A percentile compares a stretch with the other conserved stretches of the same genome.
Evolutionary conservation across 2,888 invertebrate genomes (phyloP).

Genomic region (Heliconius ethilla): DNA sequence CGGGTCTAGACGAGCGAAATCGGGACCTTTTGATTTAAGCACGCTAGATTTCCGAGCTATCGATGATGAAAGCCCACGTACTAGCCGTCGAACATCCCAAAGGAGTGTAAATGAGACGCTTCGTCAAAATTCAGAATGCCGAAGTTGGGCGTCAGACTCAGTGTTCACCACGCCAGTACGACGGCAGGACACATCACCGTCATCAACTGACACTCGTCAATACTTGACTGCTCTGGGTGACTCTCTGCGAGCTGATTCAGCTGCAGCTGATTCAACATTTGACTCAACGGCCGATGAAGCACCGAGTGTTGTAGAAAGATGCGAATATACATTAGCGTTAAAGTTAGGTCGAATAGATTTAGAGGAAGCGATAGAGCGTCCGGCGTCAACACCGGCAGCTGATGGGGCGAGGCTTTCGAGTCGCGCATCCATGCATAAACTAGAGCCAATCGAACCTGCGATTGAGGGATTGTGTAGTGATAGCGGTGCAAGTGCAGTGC

Average conservation of each 20-base stretch:
- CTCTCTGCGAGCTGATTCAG: constrained; percentile 64
- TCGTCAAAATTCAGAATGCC: constrained; percentile 77
- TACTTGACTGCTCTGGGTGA: constrained; percentile 59
- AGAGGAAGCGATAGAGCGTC: constrained; percentile 59
- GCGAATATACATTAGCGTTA: constrained; percentile 67
- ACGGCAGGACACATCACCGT: constrained; percentile 67
- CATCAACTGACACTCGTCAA: constrained; percentile 65
- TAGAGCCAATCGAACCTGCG: constrained; percentile 75
- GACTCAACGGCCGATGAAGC: constrained; percentile 73
- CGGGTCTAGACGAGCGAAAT: constrained; percentile 58
- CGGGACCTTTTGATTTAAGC: constrained; percentile 70
- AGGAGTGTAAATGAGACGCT: constrained; percentile 73
- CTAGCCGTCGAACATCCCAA: constrained; percentile 73
- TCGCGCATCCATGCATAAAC: constrained; percentile 80
- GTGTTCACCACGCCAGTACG: constrained; percentile 80
- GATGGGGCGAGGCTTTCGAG: constrained; percentile 70
- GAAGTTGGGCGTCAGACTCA: constrained; percentile 82
- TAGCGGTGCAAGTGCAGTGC: constrained; percentile 45
- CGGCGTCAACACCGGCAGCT: constrained; percentile 58
- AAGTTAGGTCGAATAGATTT: constrained; percentile 68
- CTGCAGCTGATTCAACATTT: constrained; percentile 65
- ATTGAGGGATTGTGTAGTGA: constrained; percentile 55
- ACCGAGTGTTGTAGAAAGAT: constrained; percentile 71
- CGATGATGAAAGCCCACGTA: constrained; percentile 77
- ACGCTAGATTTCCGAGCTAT: constrained; percentile 77